Conservation (phyloP, 64 coral and sea anemone genomes). For the Stichodactyla mertensii region DNA sequence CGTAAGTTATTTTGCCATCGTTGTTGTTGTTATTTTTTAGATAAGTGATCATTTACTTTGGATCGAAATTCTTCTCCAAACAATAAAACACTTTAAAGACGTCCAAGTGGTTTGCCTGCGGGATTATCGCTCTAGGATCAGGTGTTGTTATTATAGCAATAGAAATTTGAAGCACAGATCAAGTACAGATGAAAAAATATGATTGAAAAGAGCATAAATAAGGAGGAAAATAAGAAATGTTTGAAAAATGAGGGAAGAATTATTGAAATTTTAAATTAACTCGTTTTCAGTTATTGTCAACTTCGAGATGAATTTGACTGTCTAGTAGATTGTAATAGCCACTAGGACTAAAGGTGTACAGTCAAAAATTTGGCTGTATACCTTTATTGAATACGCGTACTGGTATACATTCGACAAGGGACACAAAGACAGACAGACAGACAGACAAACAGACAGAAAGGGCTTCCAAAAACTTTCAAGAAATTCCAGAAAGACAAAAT, state of each 20-base stretch:
- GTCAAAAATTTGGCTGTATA: no score
- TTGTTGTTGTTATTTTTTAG: not conserved
- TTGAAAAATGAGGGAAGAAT: not conserved
- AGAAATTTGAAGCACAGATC: not conserved
- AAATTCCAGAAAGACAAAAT: no score
- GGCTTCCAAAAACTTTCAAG: no score
- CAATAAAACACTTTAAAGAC: not conserved
- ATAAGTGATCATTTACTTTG: not conserved
- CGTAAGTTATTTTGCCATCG: no score
- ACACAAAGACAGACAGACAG: not conserved
- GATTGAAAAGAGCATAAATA: not conserved
- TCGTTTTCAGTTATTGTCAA: no score
- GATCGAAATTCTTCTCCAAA: not conserved
- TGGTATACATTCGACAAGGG: not conserved
- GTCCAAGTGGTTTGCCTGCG: not conserved
- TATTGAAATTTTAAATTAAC: no score
- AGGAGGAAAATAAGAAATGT: not conserved
- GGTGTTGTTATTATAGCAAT: not conserved
- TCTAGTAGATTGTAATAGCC: no score
- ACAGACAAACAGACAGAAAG: no score
- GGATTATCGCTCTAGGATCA: not conserved
- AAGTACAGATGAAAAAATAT: not conserved
- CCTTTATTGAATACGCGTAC: not conserved
- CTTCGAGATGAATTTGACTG: no score
- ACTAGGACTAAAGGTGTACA: no score